Percentiles rank a stretch among this genome's conserved stretches.
Evolutionary conservation across 2,113 vertebrate genomes (phyloP).

Genomic region (Dipodomys stephensi): DNA sequence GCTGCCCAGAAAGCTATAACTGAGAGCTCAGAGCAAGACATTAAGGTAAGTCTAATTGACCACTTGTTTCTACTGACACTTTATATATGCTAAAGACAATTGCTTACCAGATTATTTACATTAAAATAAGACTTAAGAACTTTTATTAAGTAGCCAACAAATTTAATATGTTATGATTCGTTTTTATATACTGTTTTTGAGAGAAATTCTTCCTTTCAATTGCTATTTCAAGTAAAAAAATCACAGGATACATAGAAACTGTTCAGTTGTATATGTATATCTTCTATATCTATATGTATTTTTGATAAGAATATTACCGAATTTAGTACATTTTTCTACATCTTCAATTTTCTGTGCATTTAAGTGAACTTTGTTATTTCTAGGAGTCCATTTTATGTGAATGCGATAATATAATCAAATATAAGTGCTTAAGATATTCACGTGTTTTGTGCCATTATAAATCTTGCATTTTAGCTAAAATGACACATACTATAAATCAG

Average conservation of each 20-base stretch:
- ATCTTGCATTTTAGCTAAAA: conserved; percentile 72
- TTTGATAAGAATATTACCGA: conserved; percentile 50
- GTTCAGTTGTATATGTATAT: conserved; percentile 29
- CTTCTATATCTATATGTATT: too few species aligned
- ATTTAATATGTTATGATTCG: conserved; percentile 54
- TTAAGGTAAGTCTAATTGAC: conserved; percentile 86
- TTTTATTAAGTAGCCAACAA: background rate
- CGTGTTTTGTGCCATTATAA: background rate
- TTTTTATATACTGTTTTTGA: background rate
- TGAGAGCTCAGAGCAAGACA: conserved; percentile 86
- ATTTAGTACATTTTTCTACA: conserved; percentile 7
- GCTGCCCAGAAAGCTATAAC: conserved; percentile 85
- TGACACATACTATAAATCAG: conserved; percentile 43
- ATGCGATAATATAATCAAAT: background rate
- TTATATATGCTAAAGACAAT: conserved; percentile 76
- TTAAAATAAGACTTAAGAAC: conserved; percentile 60
- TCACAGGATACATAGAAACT: background rate
- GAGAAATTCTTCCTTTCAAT: conserved; percentile 45
- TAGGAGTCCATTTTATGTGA: conserved; percentile 17
- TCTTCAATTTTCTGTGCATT: conserved; percentile 3
- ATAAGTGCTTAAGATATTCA: conserved; percentile 49
- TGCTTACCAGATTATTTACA: conserved; percentile 69
- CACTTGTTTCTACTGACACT: conserved; percentile 63
- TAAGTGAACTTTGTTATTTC: conserved; percentile 51
- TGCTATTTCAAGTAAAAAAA: conserved; percentile 6